Base-by-base conservation (phyloP, 2,888 invertebrate genomes). In the Mythimna vitellina region DNA sequence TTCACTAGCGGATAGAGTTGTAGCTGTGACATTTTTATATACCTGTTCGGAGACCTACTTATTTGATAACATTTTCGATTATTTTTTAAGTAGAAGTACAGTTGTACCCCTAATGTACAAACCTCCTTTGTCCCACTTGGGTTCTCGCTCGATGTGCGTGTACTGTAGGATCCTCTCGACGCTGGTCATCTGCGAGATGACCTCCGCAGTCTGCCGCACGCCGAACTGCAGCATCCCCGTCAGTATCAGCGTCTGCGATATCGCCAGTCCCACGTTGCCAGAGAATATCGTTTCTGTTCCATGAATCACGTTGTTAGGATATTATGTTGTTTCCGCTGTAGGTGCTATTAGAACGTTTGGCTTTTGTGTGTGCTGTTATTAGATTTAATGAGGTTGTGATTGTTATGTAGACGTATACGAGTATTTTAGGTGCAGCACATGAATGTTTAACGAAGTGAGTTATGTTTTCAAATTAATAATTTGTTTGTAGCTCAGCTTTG, bases 161-260 rank as follows among this genome's bases (percentile, higher is more conserved):
- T 98, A 98, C 83, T 97, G 97, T 78, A 98, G 96, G 51, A 97
- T 97, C 10, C 97, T 94, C 91, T 98, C 97, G 1, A 98, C 98
- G 81, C 97, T 97, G 20, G 97, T 97, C 97, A 97, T 97, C 89
- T 97, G 97, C 89, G 95, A 97, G 88, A 96, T 97, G 90, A 93
- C 98, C 96, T 96, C 98, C 78, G 94, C 98, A 89, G 91, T 98
- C 96, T 94, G 98, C 74, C 93, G 97, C 83, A 93, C 98, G 92
- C 96, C 98, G 93, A 94, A 98, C 92, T 93, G 98, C 92, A 95
- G 97, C 97, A 96, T 98, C 91, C 96, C 98, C 78, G 97, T 98
- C 93, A 94, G 97, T 93, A 97, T 97, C 91, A 97, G 96, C 0
- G 97, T 97, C 89, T 97, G 97, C 0, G 97, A 97, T 87, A 97